Percentiles rank a stretch among this genome's conserved stretches.
Conservation (phyloP, 2,888 invertebrate genomes). For the Tenthredo distinguenda region DNA sequence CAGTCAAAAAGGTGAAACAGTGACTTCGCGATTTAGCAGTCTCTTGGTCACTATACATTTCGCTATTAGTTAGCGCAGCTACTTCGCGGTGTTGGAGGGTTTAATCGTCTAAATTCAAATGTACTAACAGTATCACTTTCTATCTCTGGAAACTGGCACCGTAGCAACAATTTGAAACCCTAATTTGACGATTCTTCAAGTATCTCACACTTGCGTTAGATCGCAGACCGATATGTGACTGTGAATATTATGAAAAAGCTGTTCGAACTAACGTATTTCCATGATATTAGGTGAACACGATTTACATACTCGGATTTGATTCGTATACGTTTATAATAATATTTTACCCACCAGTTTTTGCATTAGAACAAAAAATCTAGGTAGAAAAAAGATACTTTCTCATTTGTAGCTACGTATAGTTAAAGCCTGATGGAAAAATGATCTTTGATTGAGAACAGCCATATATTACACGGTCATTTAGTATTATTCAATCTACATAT, state of each 20-base stretch:
- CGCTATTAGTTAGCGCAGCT: neutral
- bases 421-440: neutral
- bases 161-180: constrained; percentile 3
- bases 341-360: neutral
- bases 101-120: constrained; percentile 14
- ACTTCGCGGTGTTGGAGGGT: neutral
- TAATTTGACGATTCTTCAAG: neutral
- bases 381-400: neutral
- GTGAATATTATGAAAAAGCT: neutral
- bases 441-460: neutral
- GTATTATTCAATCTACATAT: neutral
- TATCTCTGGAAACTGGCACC: neutral
- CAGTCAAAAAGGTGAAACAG: neutral
- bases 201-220: neutral
- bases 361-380: neutral
- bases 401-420: neutral
- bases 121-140: constrained; percentile 29
- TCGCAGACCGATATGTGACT: neutral
- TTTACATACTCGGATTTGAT: too few species aligned
- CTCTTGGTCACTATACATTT: constrained; percentile 8
- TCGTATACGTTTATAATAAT: too few species aligned
- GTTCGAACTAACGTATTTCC: too few species aligned
- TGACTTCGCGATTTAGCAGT: neutral
- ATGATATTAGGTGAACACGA: too few species aligned
- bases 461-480: neutral